Percentiles rank a stretch among this genome's conserved stretches.
Conservation (phyloP, 2,113 vertebrate genomes). For the Noctilio leporinus region DNA sequence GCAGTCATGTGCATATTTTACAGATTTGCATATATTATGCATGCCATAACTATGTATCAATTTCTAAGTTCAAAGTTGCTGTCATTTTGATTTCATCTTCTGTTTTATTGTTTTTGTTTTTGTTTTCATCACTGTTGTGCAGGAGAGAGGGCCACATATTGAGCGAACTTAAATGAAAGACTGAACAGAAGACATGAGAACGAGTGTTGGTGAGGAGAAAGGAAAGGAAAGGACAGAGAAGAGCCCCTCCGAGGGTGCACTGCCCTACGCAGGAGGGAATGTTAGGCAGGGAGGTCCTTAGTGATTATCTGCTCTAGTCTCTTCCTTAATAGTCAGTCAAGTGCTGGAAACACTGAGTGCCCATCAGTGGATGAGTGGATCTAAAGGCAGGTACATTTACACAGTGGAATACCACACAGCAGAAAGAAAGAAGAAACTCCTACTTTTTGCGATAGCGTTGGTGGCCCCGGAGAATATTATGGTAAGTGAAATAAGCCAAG, state of each 20-base stretch:
- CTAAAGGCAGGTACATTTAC: too few relatives aligned
- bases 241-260: neutral
- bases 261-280: neutral
- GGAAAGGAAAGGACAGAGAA: neutral
- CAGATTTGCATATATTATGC: neutral
- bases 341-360: too few relatives aligned
- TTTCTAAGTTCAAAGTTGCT: neutral
- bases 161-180: neutral
- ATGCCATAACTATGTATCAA: neutral
- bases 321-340: neutral
- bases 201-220: neutral
- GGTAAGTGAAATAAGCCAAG: too few relatives aligned
- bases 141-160: neutral
- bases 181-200: neutral
- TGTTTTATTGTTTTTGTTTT: neutral
- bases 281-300: neutral
- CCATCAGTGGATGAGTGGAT: too few relatives aligned
- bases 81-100: neutral
- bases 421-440: too few relatives aligned
- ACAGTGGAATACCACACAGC: too few relatives aligned
- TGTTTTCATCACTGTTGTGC: neutral
- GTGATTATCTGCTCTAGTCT: neutral
- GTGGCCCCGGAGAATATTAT: too few relatives aligned
- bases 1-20: neutral
- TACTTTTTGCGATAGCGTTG: too few relatives aligned